Base-by-base conservation (phyloP, 2,888 invertebrate genomes). In the Idaea dimidiata region DNA sequence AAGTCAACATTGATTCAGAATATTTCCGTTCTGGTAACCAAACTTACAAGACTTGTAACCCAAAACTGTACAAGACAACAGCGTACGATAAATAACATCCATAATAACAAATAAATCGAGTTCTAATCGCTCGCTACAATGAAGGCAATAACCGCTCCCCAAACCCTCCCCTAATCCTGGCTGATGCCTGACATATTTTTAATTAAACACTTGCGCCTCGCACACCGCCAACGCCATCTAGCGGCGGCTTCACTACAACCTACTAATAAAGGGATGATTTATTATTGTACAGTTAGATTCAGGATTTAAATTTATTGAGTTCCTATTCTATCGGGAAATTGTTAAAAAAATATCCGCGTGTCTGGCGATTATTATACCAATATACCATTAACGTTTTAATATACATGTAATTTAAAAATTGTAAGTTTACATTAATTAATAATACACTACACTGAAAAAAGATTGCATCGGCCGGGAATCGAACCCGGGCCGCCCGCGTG, bases 401-500 rank as follows among this genome's bases (percentile, higher is more conserved):
- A 24, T 24, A 24, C 24, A n/a, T n/a, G n/a, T n/a, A n/a, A n/a
- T n/a, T n/a, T n/a, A n/a, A n/a, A n/a, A n/a, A 32, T 32, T 32
- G 32, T 8, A 6, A 32, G 7, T 32, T 32, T 32, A 32, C 1
- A 32, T 8, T 32, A n/a, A n/a, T n/a, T n/a, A n/a, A n/a, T n/a
- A n/a, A n/a, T n/a, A n/a, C n/a, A n/a, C n/a, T n/a, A n/a, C n/a
- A n/a, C n/a, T n/a, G n/a, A n/a, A 70, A 80, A 84, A 77, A 71
- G 59, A 5, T 0, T 92, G 92, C 92, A 93, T 93, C 93, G 93
- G 88, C 93, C 93, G 93, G 93, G 92, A 92, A 93, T 92, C 92
- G 92, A 93, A 93, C 92, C 93, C 92, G 92, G 92, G 92, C 92
- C 92, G 92, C 92, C 93, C 93, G 92, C 92, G 92, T 93, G 91